Conservation (phyloP, 2,888 invertebrate species). For the Ectemnius cavifrons region DNA sequence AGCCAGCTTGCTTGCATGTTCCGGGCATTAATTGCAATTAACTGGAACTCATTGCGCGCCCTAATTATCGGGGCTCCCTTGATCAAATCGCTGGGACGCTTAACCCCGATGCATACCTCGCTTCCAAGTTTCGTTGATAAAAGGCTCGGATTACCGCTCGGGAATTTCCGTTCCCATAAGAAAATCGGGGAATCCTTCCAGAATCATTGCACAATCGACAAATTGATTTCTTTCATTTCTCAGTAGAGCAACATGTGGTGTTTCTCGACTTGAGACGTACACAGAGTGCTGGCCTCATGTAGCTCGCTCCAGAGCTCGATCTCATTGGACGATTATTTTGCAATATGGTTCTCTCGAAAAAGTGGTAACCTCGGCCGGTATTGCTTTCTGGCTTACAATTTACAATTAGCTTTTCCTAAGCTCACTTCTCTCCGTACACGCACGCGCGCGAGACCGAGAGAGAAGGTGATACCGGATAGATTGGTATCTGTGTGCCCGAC, state of each 20-base stretch:
- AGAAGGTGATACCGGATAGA: constrained; percentile 12
- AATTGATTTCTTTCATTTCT: no score
- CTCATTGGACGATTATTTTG: constrained; percentile 50
- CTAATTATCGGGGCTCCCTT: neutral
- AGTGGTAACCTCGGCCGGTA: constrained; percentile 25
- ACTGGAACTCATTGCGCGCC: constrained; percentile 38
- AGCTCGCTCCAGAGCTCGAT: constrained; percentile 27
- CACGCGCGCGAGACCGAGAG: no score
- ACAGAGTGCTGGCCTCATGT: neutral
- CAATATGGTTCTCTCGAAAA: constrained; percentile 21
- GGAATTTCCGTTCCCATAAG: no score
- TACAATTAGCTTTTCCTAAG: constrained; percentile 9
- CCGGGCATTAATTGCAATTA: constrained; percentile 52
- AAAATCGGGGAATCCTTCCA: no score
- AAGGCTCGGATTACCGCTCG: no score
- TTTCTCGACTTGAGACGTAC: no score
- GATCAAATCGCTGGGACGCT: constrained; percentile 10
- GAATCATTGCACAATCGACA: no score
- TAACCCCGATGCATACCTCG: no score
- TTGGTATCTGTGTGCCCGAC: constrained; percentile 41
- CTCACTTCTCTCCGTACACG: no score
- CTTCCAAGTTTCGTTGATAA: no score
- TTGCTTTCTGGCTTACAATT: constrained; percentile 25
- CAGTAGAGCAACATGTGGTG: no score
- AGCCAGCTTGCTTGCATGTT: constrained; percentile 33